Base-by-base conservation (phyloP, 1,140 invertebrate species). In the Popillia japonica region DNA sequence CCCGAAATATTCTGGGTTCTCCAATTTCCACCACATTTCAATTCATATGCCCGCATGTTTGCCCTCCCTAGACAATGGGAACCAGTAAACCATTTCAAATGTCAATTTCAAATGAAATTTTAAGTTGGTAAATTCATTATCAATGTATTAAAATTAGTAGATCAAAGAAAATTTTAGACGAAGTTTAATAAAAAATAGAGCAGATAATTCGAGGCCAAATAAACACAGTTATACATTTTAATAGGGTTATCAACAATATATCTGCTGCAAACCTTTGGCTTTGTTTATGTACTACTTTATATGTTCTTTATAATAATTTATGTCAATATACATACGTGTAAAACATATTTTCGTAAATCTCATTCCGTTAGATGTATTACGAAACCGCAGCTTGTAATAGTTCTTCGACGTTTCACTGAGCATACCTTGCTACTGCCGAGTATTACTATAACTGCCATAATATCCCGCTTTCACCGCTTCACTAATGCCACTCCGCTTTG, bases 381-480 rank as follows among this genome's bases (percentile, higher is more conserved):
- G 61, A 68, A 68, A 68, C 44, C 22, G 61, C 20, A 23, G 44
- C 2, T 8, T 68, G 27, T 34, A 68, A 55, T 55, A 68, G 61
- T 68, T 34, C 22, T 68, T 34, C 61, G 61, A 11, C 27, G 61
- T 68, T 27, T 17, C 22, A 34, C 22, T 68, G 61, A 64, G 61
- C 9, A n/a, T 8, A 27, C 17, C 11, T 27, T 20, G 27, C 61
- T 34, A 68, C 10, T 27, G 22, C 17, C 27, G 20, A 22, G 22
- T 68, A 68, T 68, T 68, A 68, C 61, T 22, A 22, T 68, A 68
- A 68, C 61, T 34, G 61, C 61, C 61, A 34, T 6, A 68, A 68
- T 68, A 68, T 68, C 27, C 22, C 61, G 61, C 61, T 68, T 68
- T 68, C 61, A 68, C 61, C 61, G 61, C 61, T 34, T 68, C 61